phyloP scores from a whole-genome alignment of 1,140 invertebrate genomes.

The Monochamus saltuarius region DNA sequence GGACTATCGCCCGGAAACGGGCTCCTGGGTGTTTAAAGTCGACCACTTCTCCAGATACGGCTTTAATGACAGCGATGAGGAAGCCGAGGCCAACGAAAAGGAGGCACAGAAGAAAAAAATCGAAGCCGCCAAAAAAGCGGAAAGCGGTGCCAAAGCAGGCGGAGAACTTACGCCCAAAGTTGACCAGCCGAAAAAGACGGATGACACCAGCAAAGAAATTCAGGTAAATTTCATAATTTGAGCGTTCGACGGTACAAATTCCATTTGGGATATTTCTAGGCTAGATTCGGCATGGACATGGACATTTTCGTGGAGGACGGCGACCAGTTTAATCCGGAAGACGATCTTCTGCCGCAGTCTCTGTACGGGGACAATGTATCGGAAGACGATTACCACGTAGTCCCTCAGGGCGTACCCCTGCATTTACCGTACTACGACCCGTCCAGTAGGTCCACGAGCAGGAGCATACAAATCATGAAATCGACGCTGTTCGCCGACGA shows the following conservation, averaged over 20 bases:
- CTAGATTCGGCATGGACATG: slow-evolving; percentile 24
- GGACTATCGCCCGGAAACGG: slow-evolving; percentile 92
- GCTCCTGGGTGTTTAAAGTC: slow-evolving; percentile 90
- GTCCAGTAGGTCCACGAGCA: slow-evolving; percentile 16
- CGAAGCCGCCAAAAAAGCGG: background rate
- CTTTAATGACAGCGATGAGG: slow-evolving; percentile 86
- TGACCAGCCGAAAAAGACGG: background rate
- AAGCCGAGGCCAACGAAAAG: slow-evolving; percentile 55
- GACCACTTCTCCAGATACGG: slow-evolving; percentile 98
- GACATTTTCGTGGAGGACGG: slow-evolving; percentile 24
- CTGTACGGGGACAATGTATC: slow-evolving; percentile 33
- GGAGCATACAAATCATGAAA: slow-evolving; percentile 36
- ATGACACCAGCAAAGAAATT: background rate
- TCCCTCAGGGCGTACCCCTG: slow-evolving; percentile 20
- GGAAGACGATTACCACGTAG: slow-evolving; percentile 28
- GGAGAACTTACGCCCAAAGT: slow-evolving; percentile 5
- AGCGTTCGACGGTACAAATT: no score
- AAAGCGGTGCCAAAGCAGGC: slow-evolving; percentile 18
- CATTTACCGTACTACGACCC: slow-evolving; percentile 18
- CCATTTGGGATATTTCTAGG: background rate
- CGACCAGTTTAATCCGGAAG: slow-evolving; percentile 26
- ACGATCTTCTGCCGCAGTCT: slow-evolving; percentile 32
- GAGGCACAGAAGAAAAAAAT: slow-evolving; percentile 11
- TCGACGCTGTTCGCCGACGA: slow-evolving; percentile 34
- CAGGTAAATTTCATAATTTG: background rate